Base-by-base conservation (phyloP, 1,140 invertebrate species). In the Drosophila prosaltans region DNA sequence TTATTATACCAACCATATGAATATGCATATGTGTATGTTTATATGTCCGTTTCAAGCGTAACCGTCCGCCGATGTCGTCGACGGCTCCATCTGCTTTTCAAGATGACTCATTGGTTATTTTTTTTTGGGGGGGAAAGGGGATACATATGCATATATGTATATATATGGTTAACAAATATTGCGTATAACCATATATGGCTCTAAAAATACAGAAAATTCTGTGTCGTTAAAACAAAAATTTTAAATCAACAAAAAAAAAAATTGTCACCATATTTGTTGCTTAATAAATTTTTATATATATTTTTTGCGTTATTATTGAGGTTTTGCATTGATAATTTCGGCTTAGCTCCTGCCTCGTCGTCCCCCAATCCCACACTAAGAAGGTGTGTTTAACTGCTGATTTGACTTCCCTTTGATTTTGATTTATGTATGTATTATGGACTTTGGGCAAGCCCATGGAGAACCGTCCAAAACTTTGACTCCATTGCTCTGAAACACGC, bases 231-330 rank as follows among this genome's bases (percentile, higher is more conserved):
- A 69, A 55, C 40, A 51, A 69, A 54, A 36, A 69, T 76, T 45
- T 65, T 16, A 16, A 16, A 16, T 16, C 16, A 16, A 16, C 16
- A 16, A 80, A 73, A 68, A 84, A 80, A 71, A 73, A 85, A 71
- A 86, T 86, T 74, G 83, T 89, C 84, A 80, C 84, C 84, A 90
- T 89, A 89, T 88, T 89, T 84, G 78, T 65, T 66, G 84, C 74
- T 84, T 84, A 78, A 84, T 88, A 83, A 89, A 75, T 89, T 89
- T 81, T 54, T 68, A 16, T 16, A 73, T 78, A 74, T 80, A 77
- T 26, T 21, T 26, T 55, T 65, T 64, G 51, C 60, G 24, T 61
- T 63, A 26, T 43, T 64, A 36, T 59, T 61, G 28, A 28, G 10
- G 8, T 55, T 45, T 65, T 28, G 9, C 66, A 57, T 32, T 26